Evolutionary conservation across 2,113 vertebrate species (phyloP).

Genomic region (Petaurus breviceps): DNA sequence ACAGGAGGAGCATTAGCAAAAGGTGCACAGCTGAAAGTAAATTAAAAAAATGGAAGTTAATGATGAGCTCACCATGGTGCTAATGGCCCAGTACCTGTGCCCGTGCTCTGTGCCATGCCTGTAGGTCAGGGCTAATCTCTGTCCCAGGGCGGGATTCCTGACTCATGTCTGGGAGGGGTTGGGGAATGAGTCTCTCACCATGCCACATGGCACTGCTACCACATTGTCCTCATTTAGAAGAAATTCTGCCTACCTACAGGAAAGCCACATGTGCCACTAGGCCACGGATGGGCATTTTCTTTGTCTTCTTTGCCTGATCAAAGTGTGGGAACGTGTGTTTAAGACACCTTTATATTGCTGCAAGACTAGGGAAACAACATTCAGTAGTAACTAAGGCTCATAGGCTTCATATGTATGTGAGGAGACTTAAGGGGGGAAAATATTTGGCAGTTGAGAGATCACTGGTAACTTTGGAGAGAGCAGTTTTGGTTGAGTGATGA

Average conservation of each 20-base stretch:
- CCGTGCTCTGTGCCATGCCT: conserved; percentile 12
- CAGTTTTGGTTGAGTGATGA: not conserved
- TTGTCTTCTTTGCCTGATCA: conserved; percentile 10
- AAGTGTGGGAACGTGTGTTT: not conserved
- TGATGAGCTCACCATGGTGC: conserved; percentile 30
- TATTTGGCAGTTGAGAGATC: not conserved
- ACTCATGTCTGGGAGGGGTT: not conserved
- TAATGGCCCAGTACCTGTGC: conserved; percentile 30
- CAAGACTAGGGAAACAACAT: not conserved
- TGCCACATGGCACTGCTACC: conserved; percentile 14
- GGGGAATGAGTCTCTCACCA: conserved; percentile 30
- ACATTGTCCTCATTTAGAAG: not conserved
- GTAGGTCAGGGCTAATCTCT: conserved; percentile 18
- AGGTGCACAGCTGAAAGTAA: conserved; percentile 43
- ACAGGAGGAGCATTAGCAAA: conserved; percentile 51
- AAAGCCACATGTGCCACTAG: not conserved
- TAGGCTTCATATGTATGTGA: not conserved
- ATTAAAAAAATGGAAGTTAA: conserved; percentile 36
- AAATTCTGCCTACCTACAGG: not conserved
- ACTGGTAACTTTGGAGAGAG: not conserved
- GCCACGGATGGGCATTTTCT: not conserved
- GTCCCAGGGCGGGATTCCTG: not conserved
- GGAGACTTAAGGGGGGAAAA: not conserved
- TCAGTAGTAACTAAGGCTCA: conserved; percentile 10
- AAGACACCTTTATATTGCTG: not conserved